These are phyloP conservation scores for Augochlorella aurata DNA, from an alignment of 2,888 invertebrate species.

Conservation along the genomic window DNA sequence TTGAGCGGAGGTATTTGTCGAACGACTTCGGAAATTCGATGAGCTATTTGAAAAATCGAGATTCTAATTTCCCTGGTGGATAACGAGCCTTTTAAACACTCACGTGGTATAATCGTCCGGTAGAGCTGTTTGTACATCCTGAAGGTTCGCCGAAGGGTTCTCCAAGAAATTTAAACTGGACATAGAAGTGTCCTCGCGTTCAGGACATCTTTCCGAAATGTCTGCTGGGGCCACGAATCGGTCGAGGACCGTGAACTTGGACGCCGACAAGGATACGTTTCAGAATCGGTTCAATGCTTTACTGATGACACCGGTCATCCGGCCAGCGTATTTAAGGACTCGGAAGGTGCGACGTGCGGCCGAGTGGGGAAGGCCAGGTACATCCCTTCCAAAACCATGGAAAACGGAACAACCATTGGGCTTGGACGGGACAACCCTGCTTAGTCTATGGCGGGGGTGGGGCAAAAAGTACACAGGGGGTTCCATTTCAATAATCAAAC, in stretches of 20 bases:
- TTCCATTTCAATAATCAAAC: not conserved
- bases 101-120: slow-evolving; percentile 57
- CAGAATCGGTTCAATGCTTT: slow-evolving; percentile 27
- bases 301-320: slow-evolving; percentile 60
- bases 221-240: not conserved
- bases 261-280: slow-evolving; percentile 6
- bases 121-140: slow-evolving; percentile 59
- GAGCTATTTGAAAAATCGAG: not conserved
- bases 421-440: slow-evolving; percentile 5
- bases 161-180: not conserved
- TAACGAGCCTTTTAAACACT: slow-evolving; percentile 53
- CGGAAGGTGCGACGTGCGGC: slow-evolving; percentile 36
- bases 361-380: slow-evolving; percentile 55
- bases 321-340: slow-evolving; percentile 51
- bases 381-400: slow-evolving; percentile 36
- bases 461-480: not conserved
- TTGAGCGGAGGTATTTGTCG: not conserved
- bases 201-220: slow-evolving; percentile 19
- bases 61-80: not conserved
- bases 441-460: not conserved
- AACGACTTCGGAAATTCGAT: not conserved
- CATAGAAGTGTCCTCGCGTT: not conserved
- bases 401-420: slow-evolving; percentile 1
- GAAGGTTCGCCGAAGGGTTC: not conserved
- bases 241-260: not conserved